phyloP scores from a whole-genome alignment of 35 echinoderm and acorn worm genomes.

The Ophioderma brevispina region DNA sequence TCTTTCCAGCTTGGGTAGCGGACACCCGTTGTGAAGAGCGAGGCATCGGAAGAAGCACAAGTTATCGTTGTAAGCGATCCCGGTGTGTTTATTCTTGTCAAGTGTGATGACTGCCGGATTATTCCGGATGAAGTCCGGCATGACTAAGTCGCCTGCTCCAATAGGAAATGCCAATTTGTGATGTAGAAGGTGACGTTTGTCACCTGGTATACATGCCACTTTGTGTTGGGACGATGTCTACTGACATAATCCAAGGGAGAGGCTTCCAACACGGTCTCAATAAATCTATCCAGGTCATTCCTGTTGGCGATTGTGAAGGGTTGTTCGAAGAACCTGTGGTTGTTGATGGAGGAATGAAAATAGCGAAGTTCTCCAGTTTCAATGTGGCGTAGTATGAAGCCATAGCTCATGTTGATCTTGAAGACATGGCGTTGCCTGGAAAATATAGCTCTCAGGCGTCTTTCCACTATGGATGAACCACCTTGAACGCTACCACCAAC shows the following conservation, averaged over 20 bases:
- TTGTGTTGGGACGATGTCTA: constrained; percentile 27
- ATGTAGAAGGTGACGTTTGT: constrained; percentile 27
- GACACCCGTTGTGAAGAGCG: neutral
- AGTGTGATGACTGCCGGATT: neutral
- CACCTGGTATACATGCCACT: constrained; percentile 25
- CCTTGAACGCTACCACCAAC: too few species aligned
- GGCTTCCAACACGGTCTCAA: neutral
- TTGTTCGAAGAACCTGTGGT: neutral
- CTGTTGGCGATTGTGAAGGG: constrained; percentile 14
- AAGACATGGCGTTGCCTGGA: neutral
- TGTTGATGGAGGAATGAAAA: neutral
- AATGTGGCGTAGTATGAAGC: neutral
- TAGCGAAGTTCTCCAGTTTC: neutral
- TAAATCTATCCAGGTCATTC: neutral
- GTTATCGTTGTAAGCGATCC: constrained; percentile 11
- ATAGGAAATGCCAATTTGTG: constrained; percentile 12
- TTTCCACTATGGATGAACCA: neutral
- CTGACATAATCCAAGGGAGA: constrained; percentile 16
- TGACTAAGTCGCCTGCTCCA: neutral
- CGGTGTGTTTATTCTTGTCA: neutral
- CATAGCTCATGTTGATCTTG: neutral
- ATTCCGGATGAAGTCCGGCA: neutral
- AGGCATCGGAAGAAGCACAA: constrained; percentile 46
- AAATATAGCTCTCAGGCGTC: neutral
- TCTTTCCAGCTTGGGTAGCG: neutral